Conservation (phyloP, 2,888 invertebrate species). For the Operophtera brumata region DNA sequence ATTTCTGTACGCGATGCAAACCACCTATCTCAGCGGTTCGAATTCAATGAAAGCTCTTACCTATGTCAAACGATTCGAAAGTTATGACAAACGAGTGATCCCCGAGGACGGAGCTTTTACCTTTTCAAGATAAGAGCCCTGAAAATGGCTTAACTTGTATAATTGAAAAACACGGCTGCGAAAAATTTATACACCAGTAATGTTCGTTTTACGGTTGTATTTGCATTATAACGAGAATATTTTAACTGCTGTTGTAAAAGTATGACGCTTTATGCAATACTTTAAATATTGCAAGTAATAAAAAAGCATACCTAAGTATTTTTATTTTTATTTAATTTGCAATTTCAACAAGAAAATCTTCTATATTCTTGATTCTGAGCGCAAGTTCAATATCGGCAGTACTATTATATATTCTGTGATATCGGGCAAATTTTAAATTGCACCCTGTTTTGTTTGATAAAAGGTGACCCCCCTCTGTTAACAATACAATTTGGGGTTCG, state of each 20-base stretch:
- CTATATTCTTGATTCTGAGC: neutral
- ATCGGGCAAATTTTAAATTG: neutral
- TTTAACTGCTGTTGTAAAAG: neutral
- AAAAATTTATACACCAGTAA: neutral
- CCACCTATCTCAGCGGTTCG: constrained; percentile 8
- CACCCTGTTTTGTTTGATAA: constrained; percentile 16
- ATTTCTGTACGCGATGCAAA: neutral
- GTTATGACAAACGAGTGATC: constrained; percentile 42
- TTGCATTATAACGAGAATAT: neutral
- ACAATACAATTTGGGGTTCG: constrained; percentile 23
- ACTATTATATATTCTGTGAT: too few species aligned
- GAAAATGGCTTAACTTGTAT: constrained; percentile 25
- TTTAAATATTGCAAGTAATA: neutral
- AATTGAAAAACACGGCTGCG: constrained; percentile 26
- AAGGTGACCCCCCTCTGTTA: constrained; percentile 18
- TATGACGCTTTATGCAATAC: neutral
- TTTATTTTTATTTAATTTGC: neutral
- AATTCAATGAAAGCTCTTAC: constrained; percentile 32
- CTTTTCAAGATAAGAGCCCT: constrained; percentile 27
- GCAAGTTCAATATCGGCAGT: neutral
- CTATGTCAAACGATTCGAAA: constrained; percentile 36
- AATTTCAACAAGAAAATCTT: neutral
- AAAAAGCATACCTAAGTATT: too few species aligned
- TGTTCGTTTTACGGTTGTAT: neutral
- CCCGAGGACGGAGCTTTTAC: constrained; percentile 29